phyloP scores from a whole-genome alignment of 1,140 invertebrate genomes.

The Whitmania pigra region DNA sequence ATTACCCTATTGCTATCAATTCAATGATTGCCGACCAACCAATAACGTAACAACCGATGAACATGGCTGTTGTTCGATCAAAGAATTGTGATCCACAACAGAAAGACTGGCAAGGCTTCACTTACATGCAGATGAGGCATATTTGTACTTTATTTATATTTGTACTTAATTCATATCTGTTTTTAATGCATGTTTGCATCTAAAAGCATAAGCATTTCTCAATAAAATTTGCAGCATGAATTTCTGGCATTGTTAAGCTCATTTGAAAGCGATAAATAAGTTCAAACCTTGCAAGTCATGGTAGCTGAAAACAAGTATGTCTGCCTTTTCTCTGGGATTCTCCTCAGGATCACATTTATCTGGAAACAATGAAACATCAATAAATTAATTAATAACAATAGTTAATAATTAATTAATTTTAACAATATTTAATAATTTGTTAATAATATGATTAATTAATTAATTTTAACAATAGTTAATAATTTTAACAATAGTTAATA shows the following conservation, averaged over 20 bases:
- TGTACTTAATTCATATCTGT: too few relatives aligned
- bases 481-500: too few relatives aligned
- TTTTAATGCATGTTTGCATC: too few relatives aligned
- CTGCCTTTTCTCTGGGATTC: constrained; percentile 70
- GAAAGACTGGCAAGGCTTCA: neutral
- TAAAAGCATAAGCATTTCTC: neutral
- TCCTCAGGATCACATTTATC: constrained; percentile 85
- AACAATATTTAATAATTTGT: too few relatives aligned
- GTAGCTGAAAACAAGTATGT: constrained; percentile 90
- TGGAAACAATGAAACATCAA: constrained; percentile 39
- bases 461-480: too few relatives aligned
- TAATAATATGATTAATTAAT: too few relatives aligned
- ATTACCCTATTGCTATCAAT: neutral
- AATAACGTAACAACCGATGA: neutral
- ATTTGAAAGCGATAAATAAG: neutral
- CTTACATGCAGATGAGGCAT: too few relatives aligned
- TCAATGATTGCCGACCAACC: neutral
- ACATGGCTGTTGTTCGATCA: neutral
- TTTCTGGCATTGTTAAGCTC: too few relatives aligned
- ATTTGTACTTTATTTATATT: too few relatives aligned
- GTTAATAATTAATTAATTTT: too few relatives aligned
- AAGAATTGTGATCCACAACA: neutral
- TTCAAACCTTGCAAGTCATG: constrained; percentile 86
- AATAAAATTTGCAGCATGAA: neutral
- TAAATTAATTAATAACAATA: too few relatives aligned